Base-by-base conservation (phyloP, 1,140 invertebrate genomes). In the Pentalonia nigronervosa region DNA sequence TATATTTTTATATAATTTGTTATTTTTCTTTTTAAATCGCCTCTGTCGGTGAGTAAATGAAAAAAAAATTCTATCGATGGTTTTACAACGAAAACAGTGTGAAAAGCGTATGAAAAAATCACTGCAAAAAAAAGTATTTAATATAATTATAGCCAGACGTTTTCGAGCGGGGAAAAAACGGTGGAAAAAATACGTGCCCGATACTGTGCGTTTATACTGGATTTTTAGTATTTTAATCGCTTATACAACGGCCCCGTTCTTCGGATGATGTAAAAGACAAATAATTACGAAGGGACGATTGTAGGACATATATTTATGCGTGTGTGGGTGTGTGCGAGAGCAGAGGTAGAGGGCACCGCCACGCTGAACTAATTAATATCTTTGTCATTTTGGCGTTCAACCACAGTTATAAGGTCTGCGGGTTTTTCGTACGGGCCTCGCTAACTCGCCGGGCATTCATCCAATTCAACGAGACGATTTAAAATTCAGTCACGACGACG, bases 331-430 rank as follows among this genome's bases (percentile, higher is more conserved):
- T 60, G 56, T 30, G 25, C 30, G 9, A 30, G 11, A 30, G 60
- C 14, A 11, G 30, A 8, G 21, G 50, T 53, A 7, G n/a, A 36
- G 89, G 6, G 36, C 25, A 60, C 67, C 14, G 88, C 56, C 88
- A 56, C 50, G 88, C 50, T 48, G 47, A 93, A 93, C 91, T 93
- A 86, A 93, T 93, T 93, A 93, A 93, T 93, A 93, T 84, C 81
- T 56, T 83, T 93, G 48, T 84, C 56, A 36, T 93, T 93, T 84
- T 48, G 14, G 47, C 17, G 45, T 53, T 50, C 81, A 84, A 86
- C 91, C 91, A 48, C 91, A 84, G 36, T 83, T 45, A 9, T 56
- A 86, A 84, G 81, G 60, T 93, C 91, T 93, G 56, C 17, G 67
- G 45, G 47, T 50, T 83, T 76, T 92, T 92, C n/a, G 84, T 89